phyloP scores from a whole-genome alignment of 2,888 invertebrate genomes.

The Nomada goodeniana region DNA sequence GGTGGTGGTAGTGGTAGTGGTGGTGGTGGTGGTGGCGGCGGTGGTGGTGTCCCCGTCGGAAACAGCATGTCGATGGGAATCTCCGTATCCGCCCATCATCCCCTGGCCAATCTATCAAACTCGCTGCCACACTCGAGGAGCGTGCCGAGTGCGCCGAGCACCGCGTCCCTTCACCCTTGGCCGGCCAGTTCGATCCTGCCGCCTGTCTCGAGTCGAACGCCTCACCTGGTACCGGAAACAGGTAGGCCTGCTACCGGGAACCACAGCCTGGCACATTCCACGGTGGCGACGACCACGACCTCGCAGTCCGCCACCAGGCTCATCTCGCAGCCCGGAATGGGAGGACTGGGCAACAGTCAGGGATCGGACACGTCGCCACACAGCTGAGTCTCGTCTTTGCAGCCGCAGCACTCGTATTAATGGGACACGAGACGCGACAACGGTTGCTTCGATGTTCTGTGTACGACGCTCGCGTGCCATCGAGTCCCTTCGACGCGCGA shows the following conservation, averaged over 20 bases:
- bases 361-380: conserved; percentile 82
- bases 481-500: conserved; percentile 45
- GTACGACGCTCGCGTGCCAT: conserved; percentile 49
- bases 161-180: conserved; percentile 90
- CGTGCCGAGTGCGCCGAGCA: conserved; percentile 85
- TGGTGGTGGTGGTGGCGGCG: conserved; percentile 9
- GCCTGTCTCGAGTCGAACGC: conserved; percentile 89
- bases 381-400: conserved; percentile 84
- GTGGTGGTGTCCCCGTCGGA: conserved; percentile 85
- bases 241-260: conserved; percentile 64
- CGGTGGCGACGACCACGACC: conserved; percentile 67
- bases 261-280: conserved; percentile 67
- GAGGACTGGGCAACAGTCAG: conserved; percentile 81
- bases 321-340: conserved; percentile 80
- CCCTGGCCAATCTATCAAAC: conserved; percentile 77
- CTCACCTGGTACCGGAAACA: conserved; percentile 90
- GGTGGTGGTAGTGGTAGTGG: conserved; percentile 7
- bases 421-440: neutral
- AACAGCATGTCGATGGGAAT: conserved; percentile 73
- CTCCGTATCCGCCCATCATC: conserved; percentile 77
- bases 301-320: conserved; percentile 80
- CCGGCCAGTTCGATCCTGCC: conserved; percentile 92
- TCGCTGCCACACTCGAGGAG: conserved; percentile 85
- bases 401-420: conserved; percentile 84
- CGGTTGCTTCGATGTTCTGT: conserved; percentile 6